phyloP scores from a whole-genome alignment of 2,888 invertebrate species.

The Watsonalla cultraria region DNA sequence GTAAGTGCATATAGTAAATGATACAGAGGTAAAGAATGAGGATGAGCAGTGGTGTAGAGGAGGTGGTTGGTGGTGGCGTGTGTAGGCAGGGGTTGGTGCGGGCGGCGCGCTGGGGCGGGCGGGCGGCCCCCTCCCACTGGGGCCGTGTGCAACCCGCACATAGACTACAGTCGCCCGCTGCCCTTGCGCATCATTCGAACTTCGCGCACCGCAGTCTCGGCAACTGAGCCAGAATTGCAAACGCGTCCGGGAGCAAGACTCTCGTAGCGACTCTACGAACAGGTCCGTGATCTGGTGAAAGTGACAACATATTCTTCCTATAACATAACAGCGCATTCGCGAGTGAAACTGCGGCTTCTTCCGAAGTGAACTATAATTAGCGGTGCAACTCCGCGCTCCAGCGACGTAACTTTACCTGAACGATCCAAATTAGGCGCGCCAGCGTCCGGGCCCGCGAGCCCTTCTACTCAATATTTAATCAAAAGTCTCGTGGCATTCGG shows the following conservation, averaged over 20 bases:
- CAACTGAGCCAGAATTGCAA: constrained; percentile 67
- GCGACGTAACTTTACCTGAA: constrained; percentile 76
- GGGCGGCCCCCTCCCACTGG: constrained; percentile 62
- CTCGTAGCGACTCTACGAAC: constrained; percentile 77
- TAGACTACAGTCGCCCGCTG: constrained; percentile 72
- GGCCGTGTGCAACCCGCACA: constrained; percentile 76
- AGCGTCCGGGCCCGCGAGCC: constrained; percentile 52
- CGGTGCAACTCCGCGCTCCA: constrained; percentile 65
- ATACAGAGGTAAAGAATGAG: background rate
- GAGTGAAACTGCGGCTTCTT: constrained; percentile 63
- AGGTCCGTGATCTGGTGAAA: constrained; percentile 72
- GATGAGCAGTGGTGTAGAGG: constrained; percentile 10
- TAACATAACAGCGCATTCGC: constrained; percentile 45
- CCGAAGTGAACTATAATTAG: constrained; percentile 67
- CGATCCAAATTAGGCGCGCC: constrained; percentile 79
- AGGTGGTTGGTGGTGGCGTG: constrained; percentile 13
- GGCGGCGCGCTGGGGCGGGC: constrained; percentile 32
- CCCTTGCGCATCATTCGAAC: constrained; percentile 76
- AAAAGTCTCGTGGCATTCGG: constrained; percentile 48
- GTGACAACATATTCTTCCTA: constrained; percentile 49
- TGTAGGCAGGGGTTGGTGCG: constrained; percentile 29
- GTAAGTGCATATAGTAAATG: background rate
- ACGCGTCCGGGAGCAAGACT: constrained; percentile 75
- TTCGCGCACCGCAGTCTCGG: constrained; percentile 75
- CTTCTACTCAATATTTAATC: constrained; percentile 52